Evolutionary conservation across 2,113 vertebrate species (phyloP), one percentile per base, ranked within the genome.

Genomic region (Hippoglossus stenolepis): DNA sequence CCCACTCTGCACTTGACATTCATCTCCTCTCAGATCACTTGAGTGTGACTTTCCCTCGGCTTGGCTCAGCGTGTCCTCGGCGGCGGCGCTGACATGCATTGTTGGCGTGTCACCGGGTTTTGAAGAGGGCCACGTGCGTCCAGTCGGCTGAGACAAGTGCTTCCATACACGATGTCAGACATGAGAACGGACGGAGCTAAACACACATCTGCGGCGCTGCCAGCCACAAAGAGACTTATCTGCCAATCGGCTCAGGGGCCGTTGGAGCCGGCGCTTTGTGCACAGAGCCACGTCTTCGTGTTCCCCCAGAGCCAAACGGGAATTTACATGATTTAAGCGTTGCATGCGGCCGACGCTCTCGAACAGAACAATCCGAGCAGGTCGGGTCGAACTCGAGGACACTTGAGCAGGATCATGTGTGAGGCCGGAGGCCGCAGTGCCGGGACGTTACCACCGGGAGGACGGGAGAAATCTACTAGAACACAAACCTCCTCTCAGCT

Each of bases 11-110:
- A 57, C 77, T 80, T 90, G 83, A 91, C 88, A 90, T 80, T 85
- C 85, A 84, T 82, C 87, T 87, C 80, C 83, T 85, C 84, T 85
- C 79, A 80, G 89, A 92, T 85, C 89, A 89, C 75, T 86, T 77
- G 83, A 90, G 86, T 79, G 90, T 88, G 87, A 92, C 89, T 54
- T 72, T 82, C 84, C 83, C 79, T 76, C 60, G 57, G 73, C 67
- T 54, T 21, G 0, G 72, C 81, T 54, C 87, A 84, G 89, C 77
- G 75, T 85, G 89, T 69, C 77, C 85, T 67, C 28, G 13, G 15
- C 35, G 21, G 21, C 47, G 5, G 15, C 63, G 26, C 64, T 85
- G 87, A 89, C 77, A 82, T 59, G 77, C 75, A 85, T 92, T 90
- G 87, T 92, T 71, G 77, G 75, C 13, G 53, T 83, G 89, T 90